Evolutionary conservation across 2,888 invertebrate species (phyloP), one percentile per base, ranked within the genome.

Genomic region (Agrypnus murinus): DNA sequence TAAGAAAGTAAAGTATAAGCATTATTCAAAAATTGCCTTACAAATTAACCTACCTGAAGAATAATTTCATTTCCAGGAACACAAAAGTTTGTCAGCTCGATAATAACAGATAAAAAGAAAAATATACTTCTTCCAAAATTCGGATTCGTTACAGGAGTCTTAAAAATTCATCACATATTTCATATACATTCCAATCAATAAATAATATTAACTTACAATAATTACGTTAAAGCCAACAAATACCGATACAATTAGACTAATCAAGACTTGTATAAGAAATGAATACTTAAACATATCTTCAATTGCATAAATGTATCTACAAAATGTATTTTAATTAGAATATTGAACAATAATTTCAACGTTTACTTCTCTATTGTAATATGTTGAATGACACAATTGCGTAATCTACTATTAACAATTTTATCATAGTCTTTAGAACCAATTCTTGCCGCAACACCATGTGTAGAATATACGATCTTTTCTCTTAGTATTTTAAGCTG

Each of bases 21-120:
- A n/a, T n/a, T n/a, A n/a, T n/a, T n/a, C n/a, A n/a, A n/a, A n/a
- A n/a, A n/a, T n/a, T n/a, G n/a, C n/a, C n/a, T n/a, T n/a, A n/a
- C n/a, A n/a, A n/a, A n/a, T n/a, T n/a, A n/a, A 46, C n/a, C 7
- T 19, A 48, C 48, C 48, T 48, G 48, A 19, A 25, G 31, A 19
- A 10, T 25, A 9, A 48, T 48, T 48, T 48, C 48, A 12, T 48
- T 48, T 48, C 25, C 48, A 4, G 48, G 48, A 5, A 48, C 6
- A n/a, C 48, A 48, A 10, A 48, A 48, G 1, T 19, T 19, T 6
- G 17, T 31, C 12, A 48, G 10, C 6, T 48, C 48, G 6, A 48
- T 19, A 2, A 12, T 1, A n/a, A 25, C 48, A 1, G 48, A 2
- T n/a, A 5, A 7, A 17, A 48, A 48, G 48, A 48, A 48, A n/a